phyloP scores from a whole-genome alignment of 2,797 vertebrate genomes.

The Halcyon smyrnensis region DNA sequence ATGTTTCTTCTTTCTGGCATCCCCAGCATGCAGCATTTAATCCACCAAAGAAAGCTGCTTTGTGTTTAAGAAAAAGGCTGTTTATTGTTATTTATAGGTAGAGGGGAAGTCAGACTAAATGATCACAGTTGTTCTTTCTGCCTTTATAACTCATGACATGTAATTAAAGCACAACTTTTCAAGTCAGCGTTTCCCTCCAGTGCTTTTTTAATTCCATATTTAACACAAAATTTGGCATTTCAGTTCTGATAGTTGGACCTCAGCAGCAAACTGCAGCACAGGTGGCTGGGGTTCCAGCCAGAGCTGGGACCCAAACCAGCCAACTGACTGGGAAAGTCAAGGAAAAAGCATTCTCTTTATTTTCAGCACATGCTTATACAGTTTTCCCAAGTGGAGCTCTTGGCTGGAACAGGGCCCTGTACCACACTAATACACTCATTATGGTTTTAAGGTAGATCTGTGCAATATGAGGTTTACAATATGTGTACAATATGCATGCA shows the following conservation, averaged over 20 bases:
- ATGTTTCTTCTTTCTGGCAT: constrained; percentile 12
- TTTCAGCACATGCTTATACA: background rate
- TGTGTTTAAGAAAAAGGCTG: constrained; percentile 45
- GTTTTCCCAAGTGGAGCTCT: background rate
- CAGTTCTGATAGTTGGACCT: background rate
- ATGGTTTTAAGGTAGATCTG: background rate
- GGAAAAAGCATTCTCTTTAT: background rate
- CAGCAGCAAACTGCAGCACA: fast-evolving
- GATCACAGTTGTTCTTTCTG: constrained; percentile 50
- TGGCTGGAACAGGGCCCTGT: background rate
- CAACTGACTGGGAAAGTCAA: background rate
- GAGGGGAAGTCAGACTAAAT: constrained; percentile 38
- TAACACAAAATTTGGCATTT: background rate
- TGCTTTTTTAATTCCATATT: background rate
- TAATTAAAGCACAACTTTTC: constrained; percentile 13
- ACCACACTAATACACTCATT: background rate
- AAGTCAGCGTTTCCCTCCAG: background rate
- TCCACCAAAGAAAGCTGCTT: constrained; percentile 45
- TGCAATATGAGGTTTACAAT: background rate
- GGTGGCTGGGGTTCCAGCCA: background rate
- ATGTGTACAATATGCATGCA: background rate
- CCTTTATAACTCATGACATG: background rate
- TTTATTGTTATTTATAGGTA: constrained; percentile 60
- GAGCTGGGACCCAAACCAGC: background rate
- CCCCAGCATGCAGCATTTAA: background rate